Evolutionary conservation across 2,888 invertebrate genomes (phyloP).

Genomic region (Pandemis corylana): DNA sequence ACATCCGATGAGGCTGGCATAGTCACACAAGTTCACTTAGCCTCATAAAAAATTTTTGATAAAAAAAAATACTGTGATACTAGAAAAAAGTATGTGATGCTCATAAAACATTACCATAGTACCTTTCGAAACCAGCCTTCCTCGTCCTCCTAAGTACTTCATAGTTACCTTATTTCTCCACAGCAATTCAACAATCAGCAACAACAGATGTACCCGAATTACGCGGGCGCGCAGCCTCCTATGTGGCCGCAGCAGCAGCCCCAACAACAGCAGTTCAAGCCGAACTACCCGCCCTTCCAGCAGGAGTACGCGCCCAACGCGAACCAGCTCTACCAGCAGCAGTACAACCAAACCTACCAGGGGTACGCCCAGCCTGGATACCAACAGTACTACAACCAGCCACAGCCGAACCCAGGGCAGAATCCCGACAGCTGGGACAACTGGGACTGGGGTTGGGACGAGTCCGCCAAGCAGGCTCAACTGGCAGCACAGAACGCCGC

Average conservation of each 20-base stretch:
- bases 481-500: constrained; percentile 52
- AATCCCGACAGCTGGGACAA: constrained; percentile 74
- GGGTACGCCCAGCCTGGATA: constrained; percentile 62
- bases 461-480: constrained; percentile 73
- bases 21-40: no score
- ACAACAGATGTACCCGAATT: constrained; percentile 65
- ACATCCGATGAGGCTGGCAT: no score
- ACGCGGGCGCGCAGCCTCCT: constrained; percentile 56
- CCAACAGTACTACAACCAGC: constrained; percentile 68
- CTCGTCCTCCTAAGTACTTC: no score
- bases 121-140: no score
- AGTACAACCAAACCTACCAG: constrained; percentile 70
- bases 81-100: no score
- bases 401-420: constrained; percentile 55
- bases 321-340: constrained; percentile 67
- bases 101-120: no score
- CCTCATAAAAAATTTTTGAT: no score
- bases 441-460: constrained; percentile 88
- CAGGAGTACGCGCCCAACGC: constrained; percentile 65
- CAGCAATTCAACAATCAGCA: constrained; percentile 72
- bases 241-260: constrained; percentile 65
- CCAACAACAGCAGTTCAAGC: constrained; percentile 66
- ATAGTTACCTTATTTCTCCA: constrained; percentile 48
- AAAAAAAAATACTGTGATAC: no score
- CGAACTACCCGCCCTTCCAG: constrained; percentile 80